A percentile compares a stretch with the other conserved stretches of the same genome.
These are phyloP conservation scores for Chionodraco myersi DNA, from an alignment of 2,113 vertebrate species.

Conservation along the genomic window DNA sequence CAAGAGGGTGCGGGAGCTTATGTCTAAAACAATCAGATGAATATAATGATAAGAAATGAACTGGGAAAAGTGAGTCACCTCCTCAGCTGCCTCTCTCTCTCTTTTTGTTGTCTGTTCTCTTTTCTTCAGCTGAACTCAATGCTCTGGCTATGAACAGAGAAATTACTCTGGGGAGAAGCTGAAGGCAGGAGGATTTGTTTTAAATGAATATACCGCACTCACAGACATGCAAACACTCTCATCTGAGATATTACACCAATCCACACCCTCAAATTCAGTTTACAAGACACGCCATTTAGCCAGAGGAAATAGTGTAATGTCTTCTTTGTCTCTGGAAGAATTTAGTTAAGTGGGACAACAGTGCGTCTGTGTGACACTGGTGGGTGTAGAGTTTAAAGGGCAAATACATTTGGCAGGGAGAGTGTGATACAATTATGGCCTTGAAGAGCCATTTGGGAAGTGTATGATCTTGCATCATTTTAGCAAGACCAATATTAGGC, in stretches of 20 bases:
- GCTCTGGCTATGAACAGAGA: not conserved
- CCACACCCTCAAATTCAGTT: not conserved
- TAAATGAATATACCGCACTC: not conserved
- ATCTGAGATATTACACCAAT: not conserved
- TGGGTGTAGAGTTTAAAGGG: not conserved
- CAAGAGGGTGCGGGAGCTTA: not conserved
- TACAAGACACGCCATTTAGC: not conserved
- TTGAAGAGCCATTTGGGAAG: not conserved
- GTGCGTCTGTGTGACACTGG: not conserved
- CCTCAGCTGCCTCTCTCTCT: not conserved
- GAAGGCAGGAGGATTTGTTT: not conserved
- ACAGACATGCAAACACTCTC: not conserved
- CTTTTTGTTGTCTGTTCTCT: not conserved
- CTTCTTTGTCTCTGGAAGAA: not conserved
- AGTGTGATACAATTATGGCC: not conserved
- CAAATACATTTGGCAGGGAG: not conserved
- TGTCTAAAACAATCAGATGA: conserved; percentile 20
- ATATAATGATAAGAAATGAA: conserved; percentile 27
- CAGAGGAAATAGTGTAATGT: not conserved
- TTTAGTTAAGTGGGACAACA: not conserved
- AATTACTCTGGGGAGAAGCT: not conserved
- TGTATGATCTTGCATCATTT: not conserved
- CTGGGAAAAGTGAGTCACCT: conserved; percentile 13
- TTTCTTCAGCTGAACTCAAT: not conserved
- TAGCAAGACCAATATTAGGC: not conserved